Evolutionary conservation across 2,113 vertebrate genomes (phyloP).

Genomic region (Syngnathus typhle): DNA sequence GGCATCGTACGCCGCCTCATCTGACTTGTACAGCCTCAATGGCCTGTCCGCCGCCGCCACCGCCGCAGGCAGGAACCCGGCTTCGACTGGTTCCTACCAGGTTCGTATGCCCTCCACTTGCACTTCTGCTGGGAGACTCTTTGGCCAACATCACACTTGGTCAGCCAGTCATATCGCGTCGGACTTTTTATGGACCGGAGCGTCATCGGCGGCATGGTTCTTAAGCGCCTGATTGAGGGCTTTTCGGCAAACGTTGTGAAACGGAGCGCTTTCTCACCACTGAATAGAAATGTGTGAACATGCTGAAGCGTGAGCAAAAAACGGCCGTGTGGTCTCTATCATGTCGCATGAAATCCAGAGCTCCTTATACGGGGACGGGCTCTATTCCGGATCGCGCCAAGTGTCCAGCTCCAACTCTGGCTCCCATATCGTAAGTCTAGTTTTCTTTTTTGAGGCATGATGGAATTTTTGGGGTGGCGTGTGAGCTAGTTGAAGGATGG

Average conservation of each 20-base stretch:
- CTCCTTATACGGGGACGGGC: slow-evolving; percentile 71
- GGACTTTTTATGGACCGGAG: not conserved
- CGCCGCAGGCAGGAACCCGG: slow-evolving; percentile 38
- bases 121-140: not conserved
- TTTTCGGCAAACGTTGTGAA: not conserved
- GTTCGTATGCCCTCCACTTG: slow-evolving; percentile 45
- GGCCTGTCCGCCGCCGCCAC: slow-evolving; percentile 45
- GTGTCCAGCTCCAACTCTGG: slow-evolving; percentile 60
- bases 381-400: slow-evolving; percentile 64
- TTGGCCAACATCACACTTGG: slow-evolving; percentile 1
- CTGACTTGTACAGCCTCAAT: slow-evolving; percentile 59
- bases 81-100: slow-evolving; percentile 59
- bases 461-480: not conserved
- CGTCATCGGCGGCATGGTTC: not conserved
- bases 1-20: slow-evolving; percentile 51
- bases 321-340: not conserved
- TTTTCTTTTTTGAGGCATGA: not conserved
- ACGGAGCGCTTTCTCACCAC: not conserved
- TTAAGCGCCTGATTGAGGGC: not conserved
- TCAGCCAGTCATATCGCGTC: not conserved
- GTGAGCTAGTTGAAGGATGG: not conserved
- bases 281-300: not conserved
- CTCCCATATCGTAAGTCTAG: slow-evolving; percentile 71
- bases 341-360: slow-evolving; percentile 60
- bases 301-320: not conserved